A percentile compares a stretch with the other conserved stretches of the same genome.
Evolutionary conservation across 2,113 vertebrate genomes (phyloP).

Genomic region (Pangasianodon gigas): DNA sequence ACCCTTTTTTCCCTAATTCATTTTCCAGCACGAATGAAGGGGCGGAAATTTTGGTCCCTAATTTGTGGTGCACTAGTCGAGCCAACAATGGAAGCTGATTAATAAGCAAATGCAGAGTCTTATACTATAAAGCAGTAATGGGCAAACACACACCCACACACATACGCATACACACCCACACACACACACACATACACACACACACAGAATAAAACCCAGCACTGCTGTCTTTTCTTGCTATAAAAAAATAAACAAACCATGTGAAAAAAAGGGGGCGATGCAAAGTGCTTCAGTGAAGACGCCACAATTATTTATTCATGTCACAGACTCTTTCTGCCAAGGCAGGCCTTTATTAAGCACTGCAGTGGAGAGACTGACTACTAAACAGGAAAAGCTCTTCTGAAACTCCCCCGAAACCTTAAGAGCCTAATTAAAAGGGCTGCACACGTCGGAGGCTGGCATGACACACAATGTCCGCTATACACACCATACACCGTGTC

Average conservation of each 20-base stretch:
- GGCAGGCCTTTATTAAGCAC: conserved; percentile 64
- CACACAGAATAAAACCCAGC: not conserved
- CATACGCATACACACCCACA: not conserved
- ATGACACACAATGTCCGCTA: conserved; percentile 20
- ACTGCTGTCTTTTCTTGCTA: conserved; percentile 28
- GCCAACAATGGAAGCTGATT: conserved; percentile 60
- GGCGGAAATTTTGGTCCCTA: conserved; percentile 50
- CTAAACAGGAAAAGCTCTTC: conserved; percentile 57
- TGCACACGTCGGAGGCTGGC: not conserved
- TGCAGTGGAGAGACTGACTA: conserved; percentile 55
- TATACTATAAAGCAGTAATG: conserved; percentile 9
- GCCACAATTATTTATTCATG: conserved; percentile 68
- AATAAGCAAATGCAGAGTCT: conserved; percentile 63
- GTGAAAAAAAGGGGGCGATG: conserved; percentile 1
- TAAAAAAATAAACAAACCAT: conserved; percentile 28
- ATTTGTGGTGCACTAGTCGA: conserved; percentile 45
- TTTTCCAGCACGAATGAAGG: conserved; percentile 59
- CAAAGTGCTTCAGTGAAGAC: conserved; percentile 58
- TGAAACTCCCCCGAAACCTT: conserved; percentile 41
- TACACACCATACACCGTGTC: not conserved
- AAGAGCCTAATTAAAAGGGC: conserved; percentile 33
- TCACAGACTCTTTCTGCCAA: conserved; percentile 66
- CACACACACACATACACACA: conserved; percentile 3
- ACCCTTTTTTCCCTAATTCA: conserved; percentile 39
- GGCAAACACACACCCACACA: conserved; percentile 23